These are phyloP conservation scores for Lepidothrix coronata DNA, from an alignment of 2,113 vertebrate genomes.

Conservation along the genomic window DNA sequence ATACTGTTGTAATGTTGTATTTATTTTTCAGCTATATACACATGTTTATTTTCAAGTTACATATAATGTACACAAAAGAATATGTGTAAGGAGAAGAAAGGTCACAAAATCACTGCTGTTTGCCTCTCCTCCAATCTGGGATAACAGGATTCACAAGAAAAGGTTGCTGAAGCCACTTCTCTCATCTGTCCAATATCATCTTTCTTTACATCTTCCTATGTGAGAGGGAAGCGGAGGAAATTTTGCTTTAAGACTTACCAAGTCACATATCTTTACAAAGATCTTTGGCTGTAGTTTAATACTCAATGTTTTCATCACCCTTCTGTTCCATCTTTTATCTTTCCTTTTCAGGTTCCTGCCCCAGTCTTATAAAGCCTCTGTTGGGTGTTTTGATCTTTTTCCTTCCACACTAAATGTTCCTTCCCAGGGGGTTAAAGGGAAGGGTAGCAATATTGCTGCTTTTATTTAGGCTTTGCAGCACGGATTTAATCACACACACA, in stretches of 20 bases:
- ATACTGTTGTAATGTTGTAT: neutral
- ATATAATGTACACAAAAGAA: neutral
- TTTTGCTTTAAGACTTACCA: neutral
- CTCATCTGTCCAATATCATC: neutral
- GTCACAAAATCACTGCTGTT: neutral
- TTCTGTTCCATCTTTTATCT: constrained; percentile 16
- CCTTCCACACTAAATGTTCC: neutral
- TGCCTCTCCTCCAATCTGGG: neutral
- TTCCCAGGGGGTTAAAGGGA: neutral
- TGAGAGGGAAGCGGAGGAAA: neutral
- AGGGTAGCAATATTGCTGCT: neutral
- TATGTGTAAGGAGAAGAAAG: neutral
- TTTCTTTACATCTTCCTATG: neutral
- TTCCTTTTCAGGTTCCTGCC: neutral
- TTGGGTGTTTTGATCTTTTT: constrained; percentile 33
- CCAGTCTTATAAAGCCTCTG: neutral
- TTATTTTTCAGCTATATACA: neutral
- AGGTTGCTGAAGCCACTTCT: neutral
- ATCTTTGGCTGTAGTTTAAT: neutral
- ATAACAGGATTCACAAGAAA: neutral
- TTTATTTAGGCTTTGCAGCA: neutral
- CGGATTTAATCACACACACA: neutral
- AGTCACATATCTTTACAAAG: neutral
- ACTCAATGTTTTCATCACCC: constrained; percentile 15
- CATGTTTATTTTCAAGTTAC: neutral